phyloP scores from a whole-genome alignment of 1,140 invertebrate species.

The Eumaeus atala region DNA sequence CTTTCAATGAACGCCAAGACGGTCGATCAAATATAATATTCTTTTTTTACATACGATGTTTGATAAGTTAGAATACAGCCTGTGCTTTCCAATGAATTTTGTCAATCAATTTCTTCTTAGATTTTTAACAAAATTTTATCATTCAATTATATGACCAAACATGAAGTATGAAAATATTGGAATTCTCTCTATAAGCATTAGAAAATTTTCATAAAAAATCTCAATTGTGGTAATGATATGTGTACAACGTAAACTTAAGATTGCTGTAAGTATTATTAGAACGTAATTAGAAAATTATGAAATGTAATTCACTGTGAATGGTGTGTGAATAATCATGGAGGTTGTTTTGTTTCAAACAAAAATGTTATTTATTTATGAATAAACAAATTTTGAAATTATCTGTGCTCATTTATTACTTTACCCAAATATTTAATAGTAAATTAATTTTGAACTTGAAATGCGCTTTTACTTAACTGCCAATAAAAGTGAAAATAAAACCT shows the following conservation, averaged over 20 bases:
- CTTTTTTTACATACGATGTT: neutral
- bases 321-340: conserved; percentile 70
- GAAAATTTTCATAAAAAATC: conserved; percentile 67
- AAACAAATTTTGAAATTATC: conserved; percentile 68
- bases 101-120: neutral
- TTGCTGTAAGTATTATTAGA: conserved; percentile 73
- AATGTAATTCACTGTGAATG: conserved; percentile 69
- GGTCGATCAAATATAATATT: no score
- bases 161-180: conserved; percentile 59
- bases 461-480: no score
- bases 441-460: no score
- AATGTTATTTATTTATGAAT: conserved; percentile 74
- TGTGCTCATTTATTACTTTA: conserved; percentile 22
- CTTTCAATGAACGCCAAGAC: no score
- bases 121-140: neutral
- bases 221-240: conserved; percentile 70
- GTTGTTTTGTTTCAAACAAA: conserved; percentile 73
- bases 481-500: no score
- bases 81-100: conserved; percentile 1
- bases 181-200: conserved; percentile 69
- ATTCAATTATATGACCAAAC: conserved; percentile 43
- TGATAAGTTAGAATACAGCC: neutral
- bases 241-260: conserved; percentile 70
- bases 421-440: neutral
- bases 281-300: conserved; percentile 69